phyloP scores from a whole-genome alignment of 2,113 vertebrate species.

The Hemiscyllium ocellatum region DNA sequence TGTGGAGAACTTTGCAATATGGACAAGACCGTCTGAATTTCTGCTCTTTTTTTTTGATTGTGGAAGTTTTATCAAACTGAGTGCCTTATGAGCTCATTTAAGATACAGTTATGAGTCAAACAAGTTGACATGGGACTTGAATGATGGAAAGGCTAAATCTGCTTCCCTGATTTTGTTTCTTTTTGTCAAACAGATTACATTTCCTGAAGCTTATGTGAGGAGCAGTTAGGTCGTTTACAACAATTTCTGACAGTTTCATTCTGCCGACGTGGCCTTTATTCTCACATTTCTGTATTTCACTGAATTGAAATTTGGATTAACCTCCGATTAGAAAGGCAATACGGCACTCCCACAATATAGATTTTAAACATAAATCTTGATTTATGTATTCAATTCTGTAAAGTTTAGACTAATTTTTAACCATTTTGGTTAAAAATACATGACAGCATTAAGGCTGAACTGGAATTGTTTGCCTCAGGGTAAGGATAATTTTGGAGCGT shows the following conservation, averaged over 20 bases:
- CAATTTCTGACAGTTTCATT: background rate
- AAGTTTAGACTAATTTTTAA: too few species aligned
- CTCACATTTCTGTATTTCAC: background rate
- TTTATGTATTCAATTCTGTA: background rate
- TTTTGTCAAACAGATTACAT: background rate
- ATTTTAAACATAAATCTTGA: background rate
- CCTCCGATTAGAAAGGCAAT: background rate
- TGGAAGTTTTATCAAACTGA: background rate
- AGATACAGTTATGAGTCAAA: background rate
- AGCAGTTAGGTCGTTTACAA: background rate
- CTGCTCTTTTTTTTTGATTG: too few species aligned
- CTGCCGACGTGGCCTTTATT: background rate
- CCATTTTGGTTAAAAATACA: too few species aligned
- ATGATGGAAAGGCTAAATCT: background rate
- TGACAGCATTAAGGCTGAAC: background rate
- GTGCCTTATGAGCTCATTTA: background rate
- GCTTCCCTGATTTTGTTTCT: background rate
- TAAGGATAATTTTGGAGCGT: background rate
- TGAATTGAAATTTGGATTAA: background rate
- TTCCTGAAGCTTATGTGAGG: background rate
- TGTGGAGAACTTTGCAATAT: too few species aligned
- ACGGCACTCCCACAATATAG: background rate
- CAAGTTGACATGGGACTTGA: background rate
- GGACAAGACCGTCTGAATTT: too few species aligned
- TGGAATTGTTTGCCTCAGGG: background rate